Evolutionary conservation across 2,888 invertebrate genomes (phyloP), one percentile per base, ranked within the genome.

Genomic region (Archaeoteleia sp.): DNA sequence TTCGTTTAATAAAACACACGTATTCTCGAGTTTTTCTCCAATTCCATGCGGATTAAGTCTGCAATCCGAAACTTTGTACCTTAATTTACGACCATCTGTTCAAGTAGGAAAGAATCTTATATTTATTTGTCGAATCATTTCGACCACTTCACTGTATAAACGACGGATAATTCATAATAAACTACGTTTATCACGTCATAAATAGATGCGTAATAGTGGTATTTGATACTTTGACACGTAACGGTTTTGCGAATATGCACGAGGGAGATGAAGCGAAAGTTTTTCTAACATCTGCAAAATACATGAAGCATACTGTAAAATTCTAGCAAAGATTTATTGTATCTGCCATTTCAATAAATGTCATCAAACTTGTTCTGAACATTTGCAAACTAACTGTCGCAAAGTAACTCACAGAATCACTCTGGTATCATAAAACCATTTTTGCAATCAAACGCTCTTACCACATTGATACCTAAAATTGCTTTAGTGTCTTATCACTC

Each of bases 211-310:
- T 49, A 58, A 65, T 58, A 17, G 42, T 32, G 49, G 54, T 27
- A 60, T 60, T 54, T 67, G 66, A 67, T 67, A 60, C 66, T 67
- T 42, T 48, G 54, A 46, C 53, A 39, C 40, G 29, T 67, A 67
- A 67, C 66, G 66, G 66, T 66, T 10, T 42, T n/a, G 9, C 7
- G n/a, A 35, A 27, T 23, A 45, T 45, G 37, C 49, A 43, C 42
- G 34, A 43, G 42, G 57, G 45, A 27, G 45, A 7, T 32, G 40
- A 34, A 35, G 23, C 34, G 32, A 54, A 54, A 57, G 17, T 27
- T n/a, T 15, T 2, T 17, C 8, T 37, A 37, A 32, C 29, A 12
- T 13, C 13, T 15, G n/a, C 29, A 29, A 55, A 53, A 53, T 15
- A 23, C 46, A 14, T 32, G 35, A 12, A 14, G 14, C 23, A 10